Evolutionary conservation across 2,113 vertebrate species (phyloP), one percentile per base, ranked within the genome.

Genomic region (Madoqua kirkii): DNA sequence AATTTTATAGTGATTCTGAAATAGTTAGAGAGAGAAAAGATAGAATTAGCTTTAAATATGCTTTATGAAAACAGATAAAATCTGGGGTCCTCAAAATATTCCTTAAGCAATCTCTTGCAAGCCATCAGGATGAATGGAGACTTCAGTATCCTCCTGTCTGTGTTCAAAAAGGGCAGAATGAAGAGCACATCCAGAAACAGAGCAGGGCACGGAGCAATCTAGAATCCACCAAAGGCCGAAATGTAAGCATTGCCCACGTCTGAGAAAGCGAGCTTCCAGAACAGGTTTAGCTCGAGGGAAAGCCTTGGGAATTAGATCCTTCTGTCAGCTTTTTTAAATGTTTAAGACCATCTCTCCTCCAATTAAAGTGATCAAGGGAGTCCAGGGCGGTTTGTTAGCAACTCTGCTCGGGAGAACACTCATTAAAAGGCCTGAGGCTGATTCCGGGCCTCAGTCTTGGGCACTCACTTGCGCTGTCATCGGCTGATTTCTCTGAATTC

Each of bases 311-410:
- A 97, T 95, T 59, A 97, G 89, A 97, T 96, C 96, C 96, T 97
- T 97, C 97, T 97, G 98, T 98, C 98, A 98, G 98, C 96, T 98
- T 85, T 97, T 98, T 97, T 81, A 97, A 98, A 98, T 94, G 89
- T 78, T 98, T 96, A 98, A 98, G 96, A 97, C 92, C 86, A 87
- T 94, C 93, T 98, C 95, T 97, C 96, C 97, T 98, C 95, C 97
- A 98, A 95, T 96, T 98, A 98, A 98, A 98, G 88, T 92, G 95
- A 98, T 97, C 98, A 97, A 98, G 98, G 95, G 97, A 98, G 93
- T 62, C 96, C 88, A 93, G 93, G 95, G 92, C 54, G 91, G 95
- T 96, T 96, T n/a, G 2, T 17, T 10, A 91, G 88, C 0, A 5
- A 95, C 91, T 95, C 59, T 0, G 17, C 94, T 97, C 71, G 48